Conservation (phyloP, 2,888 invertebrate genomes). For the Drosophila prolongata region DNA sequence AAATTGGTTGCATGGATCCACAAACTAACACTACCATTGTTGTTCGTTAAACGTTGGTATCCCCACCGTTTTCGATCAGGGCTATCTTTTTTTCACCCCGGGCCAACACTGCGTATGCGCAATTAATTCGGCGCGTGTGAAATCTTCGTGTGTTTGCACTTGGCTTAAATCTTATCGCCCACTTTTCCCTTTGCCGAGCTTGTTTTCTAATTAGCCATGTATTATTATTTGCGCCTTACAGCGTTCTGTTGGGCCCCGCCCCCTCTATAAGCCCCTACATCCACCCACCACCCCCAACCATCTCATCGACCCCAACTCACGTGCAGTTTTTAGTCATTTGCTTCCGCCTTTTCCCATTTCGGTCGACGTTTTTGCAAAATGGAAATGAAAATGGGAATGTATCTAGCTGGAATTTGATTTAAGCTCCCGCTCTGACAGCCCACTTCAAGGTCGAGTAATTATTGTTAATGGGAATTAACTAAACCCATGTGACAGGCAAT, state of each 20-base stretch:
- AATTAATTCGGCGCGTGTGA: slow-evolving; percentile 51
- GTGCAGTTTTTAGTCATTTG: slow-evolving; percentile 29
- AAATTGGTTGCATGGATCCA: slow-evolving; percentile 18
- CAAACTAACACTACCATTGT: slow-evolving; percentile 11
- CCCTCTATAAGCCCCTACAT: neutral
- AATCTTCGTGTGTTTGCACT: slow-evolving; percentile 42
- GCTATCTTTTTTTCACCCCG: neutral
- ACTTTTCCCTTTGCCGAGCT: slow-evolving; percentile 25
- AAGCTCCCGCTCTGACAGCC: slow-evolving; percentile 44
- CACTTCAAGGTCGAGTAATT: slow-evolving; percentile 48
- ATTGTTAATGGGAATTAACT: slow-evolving; percentile 49
- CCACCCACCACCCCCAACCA: slow-evolving; percentile 1
- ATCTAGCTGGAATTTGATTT: slow-evolving; percentile 46
- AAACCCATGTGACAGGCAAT: slow-evolving; percentile 32
- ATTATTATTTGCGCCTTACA: slow-evolving; percentile 33
- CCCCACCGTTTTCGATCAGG: slow-evolving; percentile 4
- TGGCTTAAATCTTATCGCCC: slow-evolving; percentile 33
- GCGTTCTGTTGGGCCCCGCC: neutral
- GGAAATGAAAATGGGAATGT: slow-evolving; percentile 42
- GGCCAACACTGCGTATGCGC: slow-evolving; percentile 62
- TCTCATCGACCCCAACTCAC: slow-evolving; percentile 28
- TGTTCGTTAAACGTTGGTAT: neutral
- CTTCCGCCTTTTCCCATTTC: slow-evolving; percentile 45
- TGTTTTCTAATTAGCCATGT: slow-evolving; percentile 52
- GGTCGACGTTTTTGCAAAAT: slow-evolving; percentile 38